These are phyloP conservation scores for Acromyrmex charruanus DNA, from an alignment of 1,140 invertebrate species.

Conservation along the genomic window DNA sequence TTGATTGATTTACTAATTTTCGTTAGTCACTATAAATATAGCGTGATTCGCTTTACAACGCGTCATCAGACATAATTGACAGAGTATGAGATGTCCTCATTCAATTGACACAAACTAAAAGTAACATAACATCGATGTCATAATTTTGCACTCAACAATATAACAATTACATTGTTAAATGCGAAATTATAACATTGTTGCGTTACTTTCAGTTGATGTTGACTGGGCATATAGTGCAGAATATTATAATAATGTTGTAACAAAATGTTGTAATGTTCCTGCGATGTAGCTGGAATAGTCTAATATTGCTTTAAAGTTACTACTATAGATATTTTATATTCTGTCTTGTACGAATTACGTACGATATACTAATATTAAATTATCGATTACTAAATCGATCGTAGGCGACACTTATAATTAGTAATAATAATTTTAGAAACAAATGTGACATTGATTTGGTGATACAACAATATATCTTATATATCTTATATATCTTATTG, in stretches of 20 bases:
- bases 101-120: too few species aligned
- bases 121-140: too few species aligned
- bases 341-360: background rate
- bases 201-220: too few species aligned
- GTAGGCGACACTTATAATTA: constrained; percentile 6
- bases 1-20: background rate
- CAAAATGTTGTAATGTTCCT: background rate
- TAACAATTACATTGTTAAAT: too few species aligned
- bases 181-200: too few species aligned
- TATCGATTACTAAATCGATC: background rate
- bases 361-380: background rate
- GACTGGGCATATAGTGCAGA: background rate
- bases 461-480: background rate
- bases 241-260: background rate
- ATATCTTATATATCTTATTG: background rate
- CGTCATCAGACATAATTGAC: background rate
- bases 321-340: background rate
- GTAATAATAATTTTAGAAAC: background rate
- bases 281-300: background rate
- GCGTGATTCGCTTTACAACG: background rate
- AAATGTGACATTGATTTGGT: background rate
- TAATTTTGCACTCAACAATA: too few species aligned
- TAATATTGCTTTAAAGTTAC: background rate
- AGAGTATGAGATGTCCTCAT: background rate
- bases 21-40: background rate